These are phyloP conservation scores for Actenoides hombroni DNA, from an alignment of 2,113 vertebrate species.

Conservation along the genomic window DNA sequence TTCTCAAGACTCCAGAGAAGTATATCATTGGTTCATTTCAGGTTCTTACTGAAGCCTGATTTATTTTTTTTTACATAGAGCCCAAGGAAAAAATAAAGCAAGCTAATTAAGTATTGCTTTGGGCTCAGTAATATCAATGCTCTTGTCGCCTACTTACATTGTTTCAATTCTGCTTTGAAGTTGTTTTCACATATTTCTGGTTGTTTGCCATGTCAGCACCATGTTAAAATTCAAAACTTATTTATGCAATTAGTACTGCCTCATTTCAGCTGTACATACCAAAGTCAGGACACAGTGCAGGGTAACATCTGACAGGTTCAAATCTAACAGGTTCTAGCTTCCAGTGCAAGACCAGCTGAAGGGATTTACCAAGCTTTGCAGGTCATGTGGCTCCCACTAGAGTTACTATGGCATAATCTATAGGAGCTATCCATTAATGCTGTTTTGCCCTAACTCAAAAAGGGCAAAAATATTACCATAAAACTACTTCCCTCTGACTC, in stretches of 20 bases:
- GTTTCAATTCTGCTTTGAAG: conserved; percentile 51
- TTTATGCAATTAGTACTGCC: background rate
- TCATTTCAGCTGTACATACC: background rate
- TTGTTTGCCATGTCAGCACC: conserved; percentile 10
- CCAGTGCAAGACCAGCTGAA: background rate
- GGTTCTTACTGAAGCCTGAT: conserved; percentile 15
- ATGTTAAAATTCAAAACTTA: background rate
- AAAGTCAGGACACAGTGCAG: background rate
- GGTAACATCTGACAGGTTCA: background rate
- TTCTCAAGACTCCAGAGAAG: background rate
- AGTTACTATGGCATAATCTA: background rate
- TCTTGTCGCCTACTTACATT: conserved; percentile 22
- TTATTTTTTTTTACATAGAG: conserved; percentile 47
- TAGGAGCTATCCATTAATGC: background rate
- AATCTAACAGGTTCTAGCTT: background rate
- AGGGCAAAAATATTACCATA: background rate
- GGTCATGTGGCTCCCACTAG: background rate
- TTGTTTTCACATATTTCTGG: conserved; percentile 18
- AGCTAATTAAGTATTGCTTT: conserved; percentile 48
- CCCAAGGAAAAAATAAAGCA: conserved; percentile 42
- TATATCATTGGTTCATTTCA: conserved; percentile 14
- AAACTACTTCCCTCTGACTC: background rate
- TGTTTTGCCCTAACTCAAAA: background rate
- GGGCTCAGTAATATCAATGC: conserved; percentile 15
- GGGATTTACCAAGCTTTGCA: background rate